Conservation (phyloP, 1,140 invertebrate species). For the Magallana gigas region DNA sequence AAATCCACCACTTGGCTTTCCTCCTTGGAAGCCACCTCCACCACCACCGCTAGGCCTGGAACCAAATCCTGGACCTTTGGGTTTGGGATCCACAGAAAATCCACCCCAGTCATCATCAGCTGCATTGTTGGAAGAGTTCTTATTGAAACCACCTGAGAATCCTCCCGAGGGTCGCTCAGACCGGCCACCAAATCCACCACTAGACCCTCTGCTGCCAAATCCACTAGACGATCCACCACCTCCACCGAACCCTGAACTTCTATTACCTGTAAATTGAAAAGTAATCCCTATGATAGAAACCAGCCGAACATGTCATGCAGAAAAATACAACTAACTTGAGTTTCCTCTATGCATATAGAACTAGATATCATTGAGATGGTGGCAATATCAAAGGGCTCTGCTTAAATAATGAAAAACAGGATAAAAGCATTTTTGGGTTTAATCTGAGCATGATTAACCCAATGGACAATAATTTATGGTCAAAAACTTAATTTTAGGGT, state of each 20-base stretch:
- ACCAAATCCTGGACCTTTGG: background rate
- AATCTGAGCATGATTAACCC: too few species aligned
- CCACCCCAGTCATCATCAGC: conserved; percentile 49
- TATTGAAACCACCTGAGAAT: conserved; percentile 48
- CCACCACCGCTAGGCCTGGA: conserved; percentile 3
- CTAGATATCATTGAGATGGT: too few species aligned
- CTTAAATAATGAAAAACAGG: too few species aligned
- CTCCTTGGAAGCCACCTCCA: background rate
- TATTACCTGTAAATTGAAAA: background rate
- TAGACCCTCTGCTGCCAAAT: conserved; percentile 22
- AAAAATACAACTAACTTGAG: too few species aligned
- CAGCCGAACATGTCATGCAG: too few species aligned
- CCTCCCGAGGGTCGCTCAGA: conserved; percentile 24
- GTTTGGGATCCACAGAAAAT: background rate
- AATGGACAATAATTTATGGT: too few species aligned
- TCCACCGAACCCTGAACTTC: conserved; percentile 41
- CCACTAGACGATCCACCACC: background rate
- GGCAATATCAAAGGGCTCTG: too few species aligned
- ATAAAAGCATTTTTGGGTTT: too few species aligned
- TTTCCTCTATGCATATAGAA: too few species aligned
- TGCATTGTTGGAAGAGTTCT: background rate
- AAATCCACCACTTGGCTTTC: background rate
- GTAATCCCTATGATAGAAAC: too few species aligned
- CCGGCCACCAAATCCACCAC: conserved; percentile 57
- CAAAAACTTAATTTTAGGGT: too few species aligned